Conservation (phyloP, 23 tunicate genomes). For the Styela plicata region DNA sequence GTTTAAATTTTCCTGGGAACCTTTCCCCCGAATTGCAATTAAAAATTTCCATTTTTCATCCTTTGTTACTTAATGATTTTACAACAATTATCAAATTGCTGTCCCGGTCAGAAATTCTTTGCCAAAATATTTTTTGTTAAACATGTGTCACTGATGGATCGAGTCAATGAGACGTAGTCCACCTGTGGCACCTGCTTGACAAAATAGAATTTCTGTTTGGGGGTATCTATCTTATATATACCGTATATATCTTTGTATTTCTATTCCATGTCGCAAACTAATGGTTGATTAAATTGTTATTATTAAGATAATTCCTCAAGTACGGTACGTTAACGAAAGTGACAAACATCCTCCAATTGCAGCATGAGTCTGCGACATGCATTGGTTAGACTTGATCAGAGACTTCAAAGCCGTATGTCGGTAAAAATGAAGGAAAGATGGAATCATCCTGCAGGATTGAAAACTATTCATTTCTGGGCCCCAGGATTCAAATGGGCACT, state of each 20-base stretch:
- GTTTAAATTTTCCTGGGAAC: too few relatives aligned
- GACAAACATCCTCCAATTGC: not conserved
- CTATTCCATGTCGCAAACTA: not conserved
- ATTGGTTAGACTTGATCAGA: constrained; percentile 37
- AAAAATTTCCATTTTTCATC: too few relatives aligned
- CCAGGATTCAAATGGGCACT: constrained; percentile 95
- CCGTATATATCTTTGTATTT: not conserved
- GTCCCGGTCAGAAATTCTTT: too few relatives aligned
- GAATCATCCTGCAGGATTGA: constrained; percentile 82
- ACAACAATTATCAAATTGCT: too few relatives aligned
- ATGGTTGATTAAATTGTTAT: not conserved
- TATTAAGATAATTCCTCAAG: not conserved
- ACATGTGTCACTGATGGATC: too few relatives aligned
- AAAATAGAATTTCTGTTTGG: too few relatives aligned
- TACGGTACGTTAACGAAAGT: not conserved
- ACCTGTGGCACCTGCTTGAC: too few relatives aligned
- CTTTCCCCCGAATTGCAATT: too few relatives aligned
- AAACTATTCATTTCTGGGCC: constrained; percentile 97
- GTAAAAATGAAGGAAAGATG: constrained; percentile 41
- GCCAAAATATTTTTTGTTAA: too few relatives aligned
- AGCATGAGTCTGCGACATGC: constrained; percentile 41
- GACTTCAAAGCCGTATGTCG: constrained; percentile 49
- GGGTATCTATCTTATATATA: too few relatives aligned
- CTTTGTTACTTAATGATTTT: too few relatives aligned
- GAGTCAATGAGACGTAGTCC: too few relatives aligned